These are phyloP conservation scores for Embidobia sp. DNA, from an alignment of 2,888 invertebrate species.

Conservation along the genomic window DNA sequence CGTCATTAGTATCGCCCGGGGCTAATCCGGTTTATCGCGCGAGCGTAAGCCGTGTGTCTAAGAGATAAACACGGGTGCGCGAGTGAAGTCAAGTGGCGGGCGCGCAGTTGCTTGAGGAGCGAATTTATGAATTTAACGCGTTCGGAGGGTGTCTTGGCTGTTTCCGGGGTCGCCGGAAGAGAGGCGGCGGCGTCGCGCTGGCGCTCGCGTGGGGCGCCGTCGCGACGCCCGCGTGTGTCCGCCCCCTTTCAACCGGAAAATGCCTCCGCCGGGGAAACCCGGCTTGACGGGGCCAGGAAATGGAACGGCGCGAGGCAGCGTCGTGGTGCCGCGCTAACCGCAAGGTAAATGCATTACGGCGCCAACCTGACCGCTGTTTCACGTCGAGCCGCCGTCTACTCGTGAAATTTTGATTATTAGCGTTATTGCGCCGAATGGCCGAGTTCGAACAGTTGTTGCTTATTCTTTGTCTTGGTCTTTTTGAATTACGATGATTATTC, in stretches of 20 bases:
- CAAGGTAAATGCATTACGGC: constrained; percentile 57
- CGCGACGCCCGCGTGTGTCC: constrained; percentile 45
- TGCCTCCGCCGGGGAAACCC: constrained; percentile 34
- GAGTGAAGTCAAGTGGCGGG: constrained; percentile 14
- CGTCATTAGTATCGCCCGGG: constrained; percentile 23
- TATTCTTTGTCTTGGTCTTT: no score
- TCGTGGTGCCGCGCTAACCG: constrained; percentile 47
- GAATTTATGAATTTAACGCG: constrained; percentile 53
- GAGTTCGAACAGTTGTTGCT: no score
- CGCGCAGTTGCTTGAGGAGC: constrained; percentile 11
- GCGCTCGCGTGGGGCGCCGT: constrained; percentile 51
- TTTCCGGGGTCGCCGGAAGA: constrained; percentile 40
- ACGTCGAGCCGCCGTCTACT: constrained; percentile 1
- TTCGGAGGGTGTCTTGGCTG: constrained; percentile 39
- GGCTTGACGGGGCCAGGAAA: constrained; percentile 44
- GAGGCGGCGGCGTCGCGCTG: constrained; percentile 34
- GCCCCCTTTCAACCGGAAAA: constrained; percentile 44
- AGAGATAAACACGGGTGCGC: constrained; percentile 50
- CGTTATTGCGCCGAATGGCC: neutral
- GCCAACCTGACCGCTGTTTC: constrained; percentile 20
- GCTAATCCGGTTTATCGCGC: constrained; percentile 20
- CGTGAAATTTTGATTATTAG: constrained; percentile 37
- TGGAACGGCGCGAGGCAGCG: constrained; percentile 47
- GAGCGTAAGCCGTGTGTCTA: constrained; percentile 26
- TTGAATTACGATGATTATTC: no score